phyloP scores from a whole-genome alignment of 2,113 vertebrate species.

The Pseudopipra pipra region DNA sequence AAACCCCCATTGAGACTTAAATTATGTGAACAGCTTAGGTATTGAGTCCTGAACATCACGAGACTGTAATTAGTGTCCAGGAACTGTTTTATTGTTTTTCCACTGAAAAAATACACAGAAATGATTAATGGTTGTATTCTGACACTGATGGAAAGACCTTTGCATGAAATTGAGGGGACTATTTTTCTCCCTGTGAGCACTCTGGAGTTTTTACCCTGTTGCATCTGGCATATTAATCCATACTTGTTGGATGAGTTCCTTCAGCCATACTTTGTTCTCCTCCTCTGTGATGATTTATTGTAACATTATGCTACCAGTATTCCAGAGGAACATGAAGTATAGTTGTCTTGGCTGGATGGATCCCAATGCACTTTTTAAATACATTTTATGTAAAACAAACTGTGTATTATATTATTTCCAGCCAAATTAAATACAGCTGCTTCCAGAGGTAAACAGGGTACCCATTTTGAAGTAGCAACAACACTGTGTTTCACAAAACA shows the following conservation, averaged over 20 bases:
- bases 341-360: not conserved
- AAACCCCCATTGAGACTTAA: not conserved
- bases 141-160: not conserved
- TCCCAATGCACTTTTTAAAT: not conserved
- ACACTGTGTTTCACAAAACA: not conserved
- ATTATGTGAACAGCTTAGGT: not conserved
- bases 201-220: not conserved
- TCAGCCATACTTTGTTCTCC: not conserved
- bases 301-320: not conserved
- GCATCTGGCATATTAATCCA: not conserved
- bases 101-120: not conserved
- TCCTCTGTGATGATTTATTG: not conserved
- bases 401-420: not conserved
- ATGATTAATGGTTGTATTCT: not conserved
- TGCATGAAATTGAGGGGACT: not conserved
- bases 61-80: not conserved
- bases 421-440: not conserved
- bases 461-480: not conserved
- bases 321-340: not conserved
- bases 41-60: not conserved
- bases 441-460: not conserved
- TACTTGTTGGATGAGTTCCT: not conserved
- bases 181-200: not conserved
- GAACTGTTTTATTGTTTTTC: not conserved
- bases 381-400: not conserved